Evolutionary conservation across 1,140 invertebrate species (phyloP).

Genomic region (Drosophila bocki): DNA sequence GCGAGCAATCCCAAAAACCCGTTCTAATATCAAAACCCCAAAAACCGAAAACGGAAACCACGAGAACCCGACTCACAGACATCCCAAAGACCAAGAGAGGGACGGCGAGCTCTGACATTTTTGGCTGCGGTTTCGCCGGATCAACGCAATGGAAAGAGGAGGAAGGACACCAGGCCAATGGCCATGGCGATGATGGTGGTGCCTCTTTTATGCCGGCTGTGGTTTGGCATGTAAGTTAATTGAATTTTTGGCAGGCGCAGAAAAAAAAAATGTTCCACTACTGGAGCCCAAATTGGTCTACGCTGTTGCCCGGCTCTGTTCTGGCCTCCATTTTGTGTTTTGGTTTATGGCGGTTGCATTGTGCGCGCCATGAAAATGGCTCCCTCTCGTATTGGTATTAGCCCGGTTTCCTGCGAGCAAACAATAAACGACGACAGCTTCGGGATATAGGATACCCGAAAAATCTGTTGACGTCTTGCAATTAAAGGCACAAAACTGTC

Average conservation of each 20-base stretch:
- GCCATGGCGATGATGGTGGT: neutral
- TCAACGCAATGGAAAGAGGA: slow-evolving; percentile 1
- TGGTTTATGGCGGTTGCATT: slow-evolving; percentile 51
- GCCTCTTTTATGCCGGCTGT: slow-evolving; percentile 38
- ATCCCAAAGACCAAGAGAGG: neutral
- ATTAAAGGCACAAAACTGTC: slow-evolving; percentile 69
- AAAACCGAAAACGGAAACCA: slow-evolving; percentile 31
- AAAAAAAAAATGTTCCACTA: slow-evolving; percentile 11
- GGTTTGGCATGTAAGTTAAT: slow-evolving; percentile 71
- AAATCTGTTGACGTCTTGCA: slow-evolving; percentile 36
- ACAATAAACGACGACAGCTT: neutral
- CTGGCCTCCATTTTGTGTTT: slow-evolving; percentile 42
- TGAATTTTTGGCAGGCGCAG: slow-evolving; percentile 63
- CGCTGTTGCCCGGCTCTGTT: slow-evolving; percentile 1
- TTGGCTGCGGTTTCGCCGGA: slow-evolving; percentile 35
- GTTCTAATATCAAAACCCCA: slow-evolving; percentile 16
- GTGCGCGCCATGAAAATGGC: slow-evolving; percentile 26
- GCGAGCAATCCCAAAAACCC: slow-evolving; percentile 26
- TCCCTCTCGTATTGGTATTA: slow-evolving; percentile 22
- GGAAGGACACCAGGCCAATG: neutral
- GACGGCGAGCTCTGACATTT: slow-evolving; percentile 18
- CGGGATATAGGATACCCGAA: neutral
- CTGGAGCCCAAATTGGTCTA: slow-evolving; percentile 28
- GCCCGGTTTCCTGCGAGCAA: neutral
- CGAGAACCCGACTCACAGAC: slow-evolving; percentile 26